Percentiles rank a stretch among this genome's conserved stretches.
Conservation (phyloP, 2,888 invertebrate genomes). For the Perdita meconis region DNA sequence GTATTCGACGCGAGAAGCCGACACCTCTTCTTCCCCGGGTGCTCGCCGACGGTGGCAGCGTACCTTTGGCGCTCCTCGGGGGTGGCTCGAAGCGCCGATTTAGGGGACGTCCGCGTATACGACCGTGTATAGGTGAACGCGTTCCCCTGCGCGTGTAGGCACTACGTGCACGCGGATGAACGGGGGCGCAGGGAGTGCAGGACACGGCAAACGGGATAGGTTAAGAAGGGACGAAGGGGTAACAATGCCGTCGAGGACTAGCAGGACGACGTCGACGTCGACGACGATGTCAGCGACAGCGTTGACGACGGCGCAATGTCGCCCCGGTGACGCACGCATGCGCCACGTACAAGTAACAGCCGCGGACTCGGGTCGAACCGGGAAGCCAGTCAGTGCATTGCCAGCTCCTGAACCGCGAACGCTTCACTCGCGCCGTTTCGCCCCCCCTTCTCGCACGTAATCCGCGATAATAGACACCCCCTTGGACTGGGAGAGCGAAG, state of each 20-base stretch:
- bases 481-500: background rate
- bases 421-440: slow-evolving; percentile 61
- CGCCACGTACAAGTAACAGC: slow-evolving; percentile 77
- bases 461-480: slow-evolving; percentile 29
- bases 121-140: slow-evolving; percentile 4
- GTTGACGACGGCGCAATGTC: slow-evolving; percentile 72
- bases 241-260: slow-evolving; percentile 58
- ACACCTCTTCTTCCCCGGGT: slow-evolving; percentile 26
- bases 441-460: slow-evolving; percentile 17
- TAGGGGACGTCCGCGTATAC: slow-evolving; percentile 74
- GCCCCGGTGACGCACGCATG: slow-evolving; percentile 77
- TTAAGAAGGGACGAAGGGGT: slow-evolving; percentile 41
- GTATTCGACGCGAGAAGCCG: slow-evolving; percentile 52
- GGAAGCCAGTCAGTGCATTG: slow-evolving; percentile 81
- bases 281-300: slow-evolving; percentile 50
- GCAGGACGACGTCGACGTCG: slow-evolving; percentile 45
- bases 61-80: slow-evolving; percentile 19
- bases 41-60: slow-evolving; percentile 24
- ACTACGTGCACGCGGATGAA: slow-evolving; percentile 46
- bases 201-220: slow-evolving; percentile 8
- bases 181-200: slow-evolving; percentile 50
- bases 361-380: slow-evolving; percentile 82
- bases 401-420: slow-evolving; percentile 80
- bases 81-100: slow-evolving; percentile 57
- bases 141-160: background rate